Evolutionary conservation across 2,888 invertebrate genomes (phyloP).

Genomic region (Pyrgus malvae): DNA sequence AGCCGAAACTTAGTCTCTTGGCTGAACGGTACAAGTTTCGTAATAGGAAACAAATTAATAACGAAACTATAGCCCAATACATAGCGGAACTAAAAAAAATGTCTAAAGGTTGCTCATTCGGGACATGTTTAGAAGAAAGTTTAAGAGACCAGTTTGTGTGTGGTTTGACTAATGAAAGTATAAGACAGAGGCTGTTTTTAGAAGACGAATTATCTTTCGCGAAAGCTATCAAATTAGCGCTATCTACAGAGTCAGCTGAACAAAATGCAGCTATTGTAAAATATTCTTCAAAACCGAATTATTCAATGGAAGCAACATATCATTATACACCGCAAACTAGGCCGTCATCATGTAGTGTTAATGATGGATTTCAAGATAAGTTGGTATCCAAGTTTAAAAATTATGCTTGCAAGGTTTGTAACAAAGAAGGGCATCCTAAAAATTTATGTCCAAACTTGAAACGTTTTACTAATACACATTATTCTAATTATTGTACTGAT

Average conservation of each 20-base stretch:
- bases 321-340: not conserved
- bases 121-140: slow-evolving; percentile 3
- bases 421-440: not conserved
- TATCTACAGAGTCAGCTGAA: not conserved
- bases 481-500: not conserved
- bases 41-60: not conserved
- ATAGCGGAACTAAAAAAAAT: not conserved
- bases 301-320: not conserved
- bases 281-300: not conserved
- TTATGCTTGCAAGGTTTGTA: not conserved
- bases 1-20: slow-evolving; percentile 28
- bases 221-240: not conserved
- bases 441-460: not conserved
- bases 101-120: slow-evolving; percentile 5
- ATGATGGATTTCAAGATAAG: not conserved
- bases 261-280: not conserved
- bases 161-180: not conserved
- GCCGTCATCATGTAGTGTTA: not conserved
- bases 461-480: too few species aligned
- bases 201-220: not conserved
- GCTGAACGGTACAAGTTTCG: slow-evolving; percentile 11
- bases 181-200: not conserved
- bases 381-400: not conserved
- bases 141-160: slow-evolving; percentile 18
- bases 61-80: not conserved